These are phyloP conservation scores for Euwallacea similis DNA, from an alignment of 1,140 invertebrate species.

Conservation along the genomic window DNA sequence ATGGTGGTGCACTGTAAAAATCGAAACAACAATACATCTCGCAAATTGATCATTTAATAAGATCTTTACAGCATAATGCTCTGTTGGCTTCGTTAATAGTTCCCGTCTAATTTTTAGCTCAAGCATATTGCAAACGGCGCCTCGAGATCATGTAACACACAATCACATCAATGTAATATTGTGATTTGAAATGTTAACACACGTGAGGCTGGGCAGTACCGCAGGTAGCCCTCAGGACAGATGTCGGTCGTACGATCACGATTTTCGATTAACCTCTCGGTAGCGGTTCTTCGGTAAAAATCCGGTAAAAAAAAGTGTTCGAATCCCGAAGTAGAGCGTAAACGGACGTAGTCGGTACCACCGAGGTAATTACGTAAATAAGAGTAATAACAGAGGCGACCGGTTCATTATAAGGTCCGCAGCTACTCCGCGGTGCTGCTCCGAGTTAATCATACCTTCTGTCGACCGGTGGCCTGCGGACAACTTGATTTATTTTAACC, in stretches of 20 bases:
- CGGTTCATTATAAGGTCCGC: slow-evolving; percentile 29
- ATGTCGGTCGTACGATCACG: slow-evolving; percentile 14
- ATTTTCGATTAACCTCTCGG: slow-evolving; percentile 30
- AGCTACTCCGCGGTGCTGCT: slow-evolving; percentile 27
- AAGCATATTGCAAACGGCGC: no score
- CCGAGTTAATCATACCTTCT: slow-evolving; percentile 39
- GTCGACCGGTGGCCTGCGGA: slow-evolving; percentile 32
- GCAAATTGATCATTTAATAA: no score
- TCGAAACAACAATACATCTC: no score
- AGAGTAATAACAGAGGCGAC: slow-evolving; percentile 38
- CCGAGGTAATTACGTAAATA: slow-evolving; percentile 39
- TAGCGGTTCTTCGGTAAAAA: slow-evolving; percentile 19
- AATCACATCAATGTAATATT: no score
- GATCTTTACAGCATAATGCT: no score
- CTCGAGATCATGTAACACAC: no score
- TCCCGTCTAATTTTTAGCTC: no score
- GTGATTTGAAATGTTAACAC: no score
- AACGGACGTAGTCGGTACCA: slow-evolving; percentile 5
- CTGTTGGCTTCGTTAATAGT: no score
- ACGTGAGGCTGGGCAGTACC: no score
- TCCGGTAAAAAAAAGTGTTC: slow-evolving; percentile 11
- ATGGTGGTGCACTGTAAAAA: no score
- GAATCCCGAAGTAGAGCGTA: slow-evolving; percentile 30
- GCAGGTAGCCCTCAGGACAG: neutral
- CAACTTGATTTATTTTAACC: slow-evolving; percentile 38